Evolutionary conservation across 2,888 invertebrate genomes (phyloP).

Genomic region (Lochmaea crataegi): DNA sequence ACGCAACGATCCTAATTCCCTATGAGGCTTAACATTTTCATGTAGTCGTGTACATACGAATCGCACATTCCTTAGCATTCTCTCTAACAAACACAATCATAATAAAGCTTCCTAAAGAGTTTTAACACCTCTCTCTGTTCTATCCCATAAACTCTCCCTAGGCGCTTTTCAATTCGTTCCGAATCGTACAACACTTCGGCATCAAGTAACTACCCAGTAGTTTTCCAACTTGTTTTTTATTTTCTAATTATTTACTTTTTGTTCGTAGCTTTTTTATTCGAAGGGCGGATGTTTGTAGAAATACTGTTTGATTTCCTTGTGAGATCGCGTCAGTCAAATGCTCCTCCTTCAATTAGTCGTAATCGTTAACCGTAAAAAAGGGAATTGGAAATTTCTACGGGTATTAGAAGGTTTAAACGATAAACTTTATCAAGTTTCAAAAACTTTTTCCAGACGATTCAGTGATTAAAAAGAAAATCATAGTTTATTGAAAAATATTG

Average conservation of each 20-base stretch:
- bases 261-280: constrained; percentile 18
- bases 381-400: not conserved
- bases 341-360: not conserved
- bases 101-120: constrained; percentile 31
- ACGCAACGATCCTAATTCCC: not conserved
- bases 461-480: no score
- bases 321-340: not conserved
- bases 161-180: constrained; percentile 40
- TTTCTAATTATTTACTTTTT: constrained; percentile 36
- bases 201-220: constrained; percentile 36
- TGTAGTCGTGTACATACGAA: not conserved
- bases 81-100: constrained; percentile 31
- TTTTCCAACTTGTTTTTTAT: constrained; percentile 31
- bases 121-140: constrained; percentile 30
- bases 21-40: not conserved
- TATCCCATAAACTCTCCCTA: constrained; percentile 35
- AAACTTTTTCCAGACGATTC: no score
- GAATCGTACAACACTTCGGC: constrained; percentile 38
- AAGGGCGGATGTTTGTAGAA: constrained; percentile 21
- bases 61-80: constrained; percentile 22
- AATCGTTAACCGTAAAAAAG: not conserved
- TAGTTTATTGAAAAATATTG: no score
- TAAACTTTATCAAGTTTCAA: not conserved
- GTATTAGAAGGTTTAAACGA: not conserved
- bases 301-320: constrained; percentile 10